phyloP scores from a whole-genome alignment of 2,113 vertebrate species.

The Leucopternis melanops region DNA sequence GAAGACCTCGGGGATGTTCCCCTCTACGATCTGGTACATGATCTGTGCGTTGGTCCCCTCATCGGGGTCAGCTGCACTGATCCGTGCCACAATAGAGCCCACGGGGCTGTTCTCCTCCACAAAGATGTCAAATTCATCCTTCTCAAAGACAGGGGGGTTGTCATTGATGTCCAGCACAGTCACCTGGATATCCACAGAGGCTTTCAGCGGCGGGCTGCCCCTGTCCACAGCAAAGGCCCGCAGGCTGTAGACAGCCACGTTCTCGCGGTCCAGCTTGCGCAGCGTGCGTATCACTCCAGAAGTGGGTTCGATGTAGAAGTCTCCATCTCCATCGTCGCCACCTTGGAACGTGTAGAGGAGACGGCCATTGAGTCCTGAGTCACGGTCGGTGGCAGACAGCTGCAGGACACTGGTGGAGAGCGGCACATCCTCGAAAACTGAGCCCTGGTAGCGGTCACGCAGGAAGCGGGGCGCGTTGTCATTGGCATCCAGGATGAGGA shows the following conservation, averaged over 20 bases:
- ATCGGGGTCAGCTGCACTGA: conserved; percentile 86
- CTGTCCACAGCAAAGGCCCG: conserved; percentile 87
- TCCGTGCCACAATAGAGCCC: conserved; percentile 86
- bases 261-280: conserved; percentile 90
- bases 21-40: conserved; percentile 97
- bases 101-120: conserved; percentile 90
- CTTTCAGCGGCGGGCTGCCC: conserved; percentile 83
- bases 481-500: conserved; percentile 89
- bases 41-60: conserved; percentile 95
- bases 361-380: conserved; percentile 87
- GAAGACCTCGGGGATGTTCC: conserved; percentile 91
- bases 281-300: conserved; percentile 91
- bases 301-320: conserved; percentile 88
- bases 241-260: conserved; percentile 86
- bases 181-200: conserved; percentile 84
- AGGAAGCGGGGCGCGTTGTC: conserved; percentile 87
- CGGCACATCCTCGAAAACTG: conserved; percentile 85
- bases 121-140: conserved; percentile 87
- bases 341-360: conserved; percentile 89
- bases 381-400: conserved; percentile 89
- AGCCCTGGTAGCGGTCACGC: conserved; percentile 86
- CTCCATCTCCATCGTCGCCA: conserved; percentile 90
- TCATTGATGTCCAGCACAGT: conserved; percentile 92
- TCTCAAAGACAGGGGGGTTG: conserved; percentile 92
- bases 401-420: conserved; percentile 89